Base-by-base conservation (phyloP, 2,888 invertebrate genomes). In the Sphinx pinastri region DNA sequence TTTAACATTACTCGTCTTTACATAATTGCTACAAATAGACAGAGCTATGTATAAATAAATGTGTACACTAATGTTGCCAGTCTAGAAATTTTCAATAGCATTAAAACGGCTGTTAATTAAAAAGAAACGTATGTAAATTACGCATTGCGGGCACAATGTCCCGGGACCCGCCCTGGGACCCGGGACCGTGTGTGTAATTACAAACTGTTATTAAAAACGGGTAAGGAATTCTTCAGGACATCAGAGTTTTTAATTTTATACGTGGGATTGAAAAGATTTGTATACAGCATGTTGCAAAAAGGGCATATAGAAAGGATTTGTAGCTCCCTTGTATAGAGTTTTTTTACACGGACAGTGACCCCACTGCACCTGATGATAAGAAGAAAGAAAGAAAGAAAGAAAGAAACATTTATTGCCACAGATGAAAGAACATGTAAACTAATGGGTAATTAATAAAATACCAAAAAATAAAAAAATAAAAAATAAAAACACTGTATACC, bases 121-220 rank as follows among this genome's bases (percentile, higher is more conserved):
- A 63, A 63, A 19, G 63, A 63, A 63, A 63, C 49, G 13, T 49
- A 63, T 63, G 63, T 63, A 49, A 63, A 63, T 63, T 63, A 47
- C 47, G 16, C 47, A 19, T 38, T 59, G 59, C n/a, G 60, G 19
- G 11, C 49, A 49, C 49, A 49, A 49, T 13, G 49, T 16, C 49
- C 47, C 63, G 10, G 38, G 38, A n/a, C 16, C 12, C 6, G 16
- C 19, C 45, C 19, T 19, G 13, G 63, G 63, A 63, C 13, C 49
- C 19, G 49, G 13, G 49, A 13, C 49, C 49, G 16, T 25, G 19
- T 19, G 11, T 16, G 47, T 63, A 63, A 63, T 63, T 63, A 63
- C 63, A 49, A 63, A 63, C 19, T 47, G 63, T 63, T 63, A 63
- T 63, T 63, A 63, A 63, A 58, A 63, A 59, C 12, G 45, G 47